Evolutionary conservation across 2,888 invertebrate species (phyloP).

Genomic region (Anarsia innoxiella): DNA sequence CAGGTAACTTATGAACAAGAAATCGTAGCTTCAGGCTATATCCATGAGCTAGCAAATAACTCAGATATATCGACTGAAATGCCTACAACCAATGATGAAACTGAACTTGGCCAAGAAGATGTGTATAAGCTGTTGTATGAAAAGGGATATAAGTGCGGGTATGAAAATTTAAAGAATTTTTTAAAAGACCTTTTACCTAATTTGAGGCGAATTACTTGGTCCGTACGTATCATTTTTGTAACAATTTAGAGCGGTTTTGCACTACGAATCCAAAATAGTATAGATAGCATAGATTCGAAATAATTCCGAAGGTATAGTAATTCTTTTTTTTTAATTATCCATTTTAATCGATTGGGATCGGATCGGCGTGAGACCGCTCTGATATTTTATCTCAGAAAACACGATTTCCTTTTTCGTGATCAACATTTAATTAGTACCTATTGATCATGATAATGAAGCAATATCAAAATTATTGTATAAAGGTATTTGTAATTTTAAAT

Average conservation of each 20-base stretch:
- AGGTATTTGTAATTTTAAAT: not conserved
- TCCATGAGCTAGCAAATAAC: not conserved
- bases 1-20: slow-evolving; percentile 17
- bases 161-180: slow-evolving; percentile 17
- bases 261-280: not conserved
- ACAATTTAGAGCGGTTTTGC: no score
- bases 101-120: slow-evolving; percentile 18
- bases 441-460: no score
- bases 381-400: not conserved
- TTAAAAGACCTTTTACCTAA: not conserved
- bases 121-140: slow-evolving; percentile 28
- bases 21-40: slow-evolving; percentile 18
- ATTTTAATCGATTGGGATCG: not conserved
- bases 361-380: not conserved
- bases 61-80: slow-evolving; percentile 11
- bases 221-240: no score
- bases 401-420: not conserved
- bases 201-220: not conserved
- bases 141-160: slow-evolving; percentile 29
- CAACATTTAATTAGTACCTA: not conserved
- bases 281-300: not conserved
- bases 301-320: not conserved
- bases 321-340: not conserved
- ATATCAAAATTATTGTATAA: not conserved
- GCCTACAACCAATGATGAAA: no score